These are phyloP conservation scores for Rhimphoctona megacephalus DNA, from an alignment of 2,888 invertebrate genomes.

Conservation along the genomic window DNA sequence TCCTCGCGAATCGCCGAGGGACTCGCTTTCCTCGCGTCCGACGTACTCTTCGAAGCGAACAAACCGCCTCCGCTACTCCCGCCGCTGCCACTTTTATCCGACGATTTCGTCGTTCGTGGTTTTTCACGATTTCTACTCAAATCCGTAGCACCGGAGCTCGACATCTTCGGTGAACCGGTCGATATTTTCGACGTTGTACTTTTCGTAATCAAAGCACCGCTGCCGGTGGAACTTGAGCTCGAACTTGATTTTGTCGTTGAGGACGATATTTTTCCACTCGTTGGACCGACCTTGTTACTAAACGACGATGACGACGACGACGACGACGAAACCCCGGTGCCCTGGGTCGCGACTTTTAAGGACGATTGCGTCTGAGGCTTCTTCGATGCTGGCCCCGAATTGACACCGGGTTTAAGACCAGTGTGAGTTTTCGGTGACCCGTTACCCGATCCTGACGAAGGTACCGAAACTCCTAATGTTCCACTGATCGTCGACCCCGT, in stretches of 20 bases:
- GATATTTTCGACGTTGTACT: conserved; percentile 75
- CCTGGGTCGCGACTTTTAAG: conserved; percentile 75
- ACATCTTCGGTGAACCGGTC: conserved; percentile 88
- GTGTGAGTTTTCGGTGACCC: conserved; percentile 93
- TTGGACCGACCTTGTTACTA: conserved; percentile 82
- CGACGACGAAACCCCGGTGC: conserved; percentile 76
- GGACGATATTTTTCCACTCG: conserved; percentile 78
- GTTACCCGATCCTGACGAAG: conserved; percentile 81
- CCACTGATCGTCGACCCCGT: conserved; percentile 65
- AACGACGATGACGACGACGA: conserved; percentile 76
- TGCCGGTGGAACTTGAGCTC: conserved; percentile 76
- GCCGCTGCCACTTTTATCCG: conserved; percentile 86
- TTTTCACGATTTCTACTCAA: conserved; percentile 88
- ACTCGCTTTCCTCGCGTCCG: conserved; percentile 88
- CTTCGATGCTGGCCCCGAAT: conserved; percentile 94
- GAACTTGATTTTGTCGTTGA: conserved; percentile 79
- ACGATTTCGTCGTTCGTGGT: conserved; percentile 87
- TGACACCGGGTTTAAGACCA: conserved; percentile 93
- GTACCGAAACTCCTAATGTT: conserved; percentile 85
- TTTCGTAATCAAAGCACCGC: conserved; percentile 74
- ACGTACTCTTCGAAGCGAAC: conserved; percentile 86
- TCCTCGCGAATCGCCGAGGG: conserved; percentile 89
- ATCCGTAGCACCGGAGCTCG: conserved; percentile 86
- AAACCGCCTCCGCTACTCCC: conserved; percentile 79
- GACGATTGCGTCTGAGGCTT: conserved; percentile 87